Percentiles rank a stretch among this genome's conserved stretches.
These are phyloP conservation scores for Orthonyx spaldingii DNA, from an alignment of 2,113 vertebrate genomes.

Conservation along the genomic window DNA sequence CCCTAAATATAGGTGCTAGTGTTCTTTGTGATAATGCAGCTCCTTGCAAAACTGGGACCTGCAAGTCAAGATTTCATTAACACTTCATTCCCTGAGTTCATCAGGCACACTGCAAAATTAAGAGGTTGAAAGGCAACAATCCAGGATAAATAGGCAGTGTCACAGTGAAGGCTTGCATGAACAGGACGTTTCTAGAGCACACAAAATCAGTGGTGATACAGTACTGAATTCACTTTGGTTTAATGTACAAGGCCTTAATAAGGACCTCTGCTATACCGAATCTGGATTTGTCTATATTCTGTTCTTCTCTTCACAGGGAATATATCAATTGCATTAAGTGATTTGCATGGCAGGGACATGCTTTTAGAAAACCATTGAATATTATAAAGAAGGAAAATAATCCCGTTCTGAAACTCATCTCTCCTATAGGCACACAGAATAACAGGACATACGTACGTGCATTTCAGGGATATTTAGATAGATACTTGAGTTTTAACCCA, in stretches of 20 bases:
- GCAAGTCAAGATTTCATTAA: background rate
- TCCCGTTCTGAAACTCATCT: background rate
- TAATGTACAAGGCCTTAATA: background rate
- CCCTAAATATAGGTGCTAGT: background rate
- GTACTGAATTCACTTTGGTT: background rate
- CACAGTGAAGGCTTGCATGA: background rate
- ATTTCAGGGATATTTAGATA: background rate
- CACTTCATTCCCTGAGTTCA: background rate
- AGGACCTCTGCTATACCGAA: background rate
- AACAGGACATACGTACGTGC: background rate
- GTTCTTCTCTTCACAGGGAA: background rate
- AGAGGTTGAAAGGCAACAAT: background rate
- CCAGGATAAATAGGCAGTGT: background rate
- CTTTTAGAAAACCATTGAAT: background rate
- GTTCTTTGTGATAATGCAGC: background rate
- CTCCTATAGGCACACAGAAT: background rate
- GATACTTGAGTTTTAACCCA: background rate
- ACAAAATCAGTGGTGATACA: background rate
- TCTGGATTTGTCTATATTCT: background rate
- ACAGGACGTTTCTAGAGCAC: fast-evolving
- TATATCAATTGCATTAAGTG: background rate
- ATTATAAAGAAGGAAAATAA: background rate
- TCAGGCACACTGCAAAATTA: background rate
- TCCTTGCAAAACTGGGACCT: background rate
- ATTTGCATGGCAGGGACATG: background rate